These are phyloP conservation scores for Nothoprocta pentlandii DNA, from an alignment of 2,113 vertebrate species.

Conservation along the genomic window DNA sequence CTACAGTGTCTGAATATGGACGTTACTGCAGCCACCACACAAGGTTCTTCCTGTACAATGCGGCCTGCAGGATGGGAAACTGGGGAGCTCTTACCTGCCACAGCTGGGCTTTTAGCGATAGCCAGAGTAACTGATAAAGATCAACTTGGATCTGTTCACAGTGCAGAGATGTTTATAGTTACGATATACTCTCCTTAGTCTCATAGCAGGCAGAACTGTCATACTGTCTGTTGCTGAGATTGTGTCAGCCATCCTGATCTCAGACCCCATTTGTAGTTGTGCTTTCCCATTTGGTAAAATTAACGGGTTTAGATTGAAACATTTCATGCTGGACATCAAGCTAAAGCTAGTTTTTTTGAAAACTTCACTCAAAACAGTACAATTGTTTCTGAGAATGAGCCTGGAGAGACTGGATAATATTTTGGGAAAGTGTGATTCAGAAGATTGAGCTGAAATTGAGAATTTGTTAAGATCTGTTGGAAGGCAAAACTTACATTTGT, in stretches of 20 bases:
- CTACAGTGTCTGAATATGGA: background rate
- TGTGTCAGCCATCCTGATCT: background rate
- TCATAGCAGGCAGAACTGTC: rapidly evolving
- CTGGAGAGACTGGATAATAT: background rate
- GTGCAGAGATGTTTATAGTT: background rate
- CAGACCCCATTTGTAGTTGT: background rate
- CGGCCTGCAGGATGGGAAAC: background rate
- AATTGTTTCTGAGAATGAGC: background rate
- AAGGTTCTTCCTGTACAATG: background rate
- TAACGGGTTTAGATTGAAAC: background rate
- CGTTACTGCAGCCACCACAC: background rate
- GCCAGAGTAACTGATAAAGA: background rate
- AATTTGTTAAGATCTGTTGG: background rate
- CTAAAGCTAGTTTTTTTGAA: background rate
- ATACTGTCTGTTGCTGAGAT: background rate
- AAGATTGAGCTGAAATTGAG: background rate
- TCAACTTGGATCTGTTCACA: background rate
- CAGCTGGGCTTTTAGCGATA: background rate
- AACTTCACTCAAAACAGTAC: background rate
- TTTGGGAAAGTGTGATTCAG: background rate
- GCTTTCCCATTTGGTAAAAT: background rate
- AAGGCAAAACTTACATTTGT: background rate
- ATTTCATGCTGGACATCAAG: background rate
- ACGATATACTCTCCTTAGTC: background rate
- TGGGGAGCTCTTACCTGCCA: background rate